Evolutionary conservation across 1,140 invertebrate species (phyloP).

Genomic region (Polyergus mexicanus): DNA sequence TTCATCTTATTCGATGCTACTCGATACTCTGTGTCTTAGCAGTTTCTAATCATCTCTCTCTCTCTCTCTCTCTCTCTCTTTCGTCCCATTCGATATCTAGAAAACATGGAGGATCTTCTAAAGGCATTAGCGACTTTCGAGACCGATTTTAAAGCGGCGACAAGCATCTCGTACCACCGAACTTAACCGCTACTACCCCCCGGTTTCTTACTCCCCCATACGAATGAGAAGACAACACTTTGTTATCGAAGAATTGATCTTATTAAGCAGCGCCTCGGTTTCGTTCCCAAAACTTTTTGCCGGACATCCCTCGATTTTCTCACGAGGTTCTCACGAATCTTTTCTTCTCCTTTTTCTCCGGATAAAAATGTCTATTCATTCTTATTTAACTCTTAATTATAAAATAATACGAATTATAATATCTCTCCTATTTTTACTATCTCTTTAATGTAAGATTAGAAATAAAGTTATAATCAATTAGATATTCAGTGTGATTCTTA

Average conservation of each 20-base stretch:
- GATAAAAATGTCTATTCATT: neutral
- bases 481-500: neutral
- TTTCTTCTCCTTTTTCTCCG: neutral
- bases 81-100: constrained; percentile 52
- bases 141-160: constrained; percentile 75
- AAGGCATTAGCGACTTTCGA: constrained; percentile 78
- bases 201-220: constrained; percentile 11
- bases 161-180: constrained; percentile 45
- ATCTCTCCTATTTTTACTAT: neutral
- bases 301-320: constrained; percentile 66
- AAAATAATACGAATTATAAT: neutral
- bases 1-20: constrained; percentile 7
- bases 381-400: constrained; percentile 19
- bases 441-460: neutral
- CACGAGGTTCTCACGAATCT: constrained; percentile 49
- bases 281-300: constrained; percentile 61
- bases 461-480: too few relatives aligned
- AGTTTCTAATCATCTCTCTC: constrained; percentile 34
- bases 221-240: constrained; percentile 74
- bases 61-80: neutral
- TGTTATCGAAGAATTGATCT: constrained; percentile 85
- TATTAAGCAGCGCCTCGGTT: constrained; percentile 74
- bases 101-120: constrained; percentile 72
- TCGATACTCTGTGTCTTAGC: constrained; percentile 37
- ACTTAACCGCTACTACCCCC: constrained; percentile 14